Percentiles rank a stretch among this genome's conserved stretches.
phyloP scores from a whole-genome alignment of 2,888 invertebrate genomes.

The Spilarctia lutea region DNA sequence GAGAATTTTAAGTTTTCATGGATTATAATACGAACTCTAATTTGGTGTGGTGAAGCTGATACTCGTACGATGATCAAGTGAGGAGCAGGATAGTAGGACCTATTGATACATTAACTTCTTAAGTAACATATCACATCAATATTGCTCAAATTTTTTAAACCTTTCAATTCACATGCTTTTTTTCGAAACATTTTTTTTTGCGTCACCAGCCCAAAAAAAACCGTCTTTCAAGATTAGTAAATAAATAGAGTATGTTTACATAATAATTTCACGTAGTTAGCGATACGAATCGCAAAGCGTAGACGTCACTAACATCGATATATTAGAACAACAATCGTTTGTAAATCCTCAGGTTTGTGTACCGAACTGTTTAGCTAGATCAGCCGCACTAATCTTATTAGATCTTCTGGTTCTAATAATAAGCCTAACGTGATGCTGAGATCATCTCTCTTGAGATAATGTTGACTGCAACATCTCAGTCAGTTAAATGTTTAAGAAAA shows the following conservation, averaged over 20 bases:
- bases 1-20: no score
- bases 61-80: no score
- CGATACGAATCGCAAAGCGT: conserved; percentile 11
- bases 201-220: neutral
- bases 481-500: neutral
- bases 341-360: conserved; percentile 8
- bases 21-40: no score
- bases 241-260: conserved; percentile 16
- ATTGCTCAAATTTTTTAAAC: no score
- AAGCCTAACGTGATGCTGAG: neutral
- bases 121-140: no score
- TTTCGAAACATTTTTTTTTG: neutral
- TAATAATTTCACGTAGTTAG: conserved; percentile 17
- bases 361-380: conserved; percentile 2
- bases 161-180: neutral
- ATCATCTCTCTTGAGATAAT: neutral
- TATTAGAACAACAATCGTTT: conserved; percentile 15
- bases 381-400: conserved; percentile 11
- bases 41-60: no score
- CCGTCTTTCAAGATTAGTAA: conserved; percentile 13
- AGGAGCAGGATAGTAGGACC: no score
- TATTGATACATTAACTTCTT: no score
- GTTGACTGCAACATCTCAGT: neutral
- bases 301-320: conserved; percentile 13
- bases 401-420: conserved; percentile 4